Evolutionary conservation across 2,113 vertebrate genomes (phyloP).

Genomic region (Donacobius atricapilla): DNA sequence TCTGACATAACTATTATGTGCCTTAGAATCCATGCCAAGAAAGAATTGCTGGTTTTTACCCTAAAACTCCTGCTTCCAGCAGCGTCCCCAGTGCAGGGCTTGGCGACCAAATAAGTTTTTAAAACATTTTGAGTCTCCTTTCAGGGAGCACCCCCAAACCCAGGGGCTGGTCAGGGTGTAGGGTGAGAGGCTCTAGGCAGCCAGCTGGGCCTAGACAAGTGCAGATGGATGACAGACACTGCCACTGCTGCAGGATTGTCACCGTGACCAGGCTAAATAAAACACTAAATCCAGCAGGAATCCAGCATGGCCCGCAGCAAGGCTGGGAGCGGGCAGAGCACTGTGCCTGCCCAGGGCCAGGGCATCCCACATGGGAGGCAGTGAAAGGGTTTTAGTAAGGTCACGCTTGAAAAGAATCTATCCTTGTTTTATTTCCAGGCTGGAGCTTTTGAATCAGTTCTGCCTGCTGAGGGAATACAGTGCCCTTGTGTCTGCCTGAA

Average conservation of each 20-base stretch:
- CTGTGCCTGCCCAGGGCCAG: background rate
- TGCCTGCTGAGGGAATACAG: constrained; percentile 14
- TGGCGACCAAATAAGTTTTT: fast-evolving
- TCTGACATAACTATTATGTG: background rate
- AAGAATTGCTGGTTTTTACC: background rate
- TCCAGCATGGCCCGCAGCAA: background rate
- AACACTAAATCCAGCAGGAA: background rate
- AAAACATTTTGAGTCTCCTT: fast-evolving
- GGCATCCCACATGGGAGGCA: background rate
- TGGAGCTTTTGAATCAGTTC: background rate
- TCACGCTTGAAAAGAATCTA: background rate
- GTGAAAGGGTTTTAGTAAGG: background rate
- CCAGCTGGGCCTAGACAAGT: background rate
- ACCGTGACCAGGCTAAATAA: background rate
- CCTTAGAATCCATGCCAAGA: background rate
- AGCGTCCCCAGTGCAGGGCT: fast-evolving
- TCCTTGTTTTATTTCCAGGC: constrained; percentile 31
- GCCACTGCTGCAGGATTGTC: background rate
- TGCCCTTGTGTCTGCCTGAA: background rate
- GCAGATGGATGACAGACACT: background rate
- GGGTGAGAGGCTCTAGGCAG: background rate
- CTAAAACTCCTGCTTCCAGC: background rate
- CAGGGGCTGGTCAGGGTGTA: background rate
- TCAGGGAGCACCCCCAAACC: background rate
- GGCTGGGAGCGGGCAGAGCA: background rate